Percentiles rank a stretch among this genome's conserved stretches.
phyloP scores from a whole-genome alignment of 2,113 vertebrate species.

The Pseudopipra pipra region DNA sequence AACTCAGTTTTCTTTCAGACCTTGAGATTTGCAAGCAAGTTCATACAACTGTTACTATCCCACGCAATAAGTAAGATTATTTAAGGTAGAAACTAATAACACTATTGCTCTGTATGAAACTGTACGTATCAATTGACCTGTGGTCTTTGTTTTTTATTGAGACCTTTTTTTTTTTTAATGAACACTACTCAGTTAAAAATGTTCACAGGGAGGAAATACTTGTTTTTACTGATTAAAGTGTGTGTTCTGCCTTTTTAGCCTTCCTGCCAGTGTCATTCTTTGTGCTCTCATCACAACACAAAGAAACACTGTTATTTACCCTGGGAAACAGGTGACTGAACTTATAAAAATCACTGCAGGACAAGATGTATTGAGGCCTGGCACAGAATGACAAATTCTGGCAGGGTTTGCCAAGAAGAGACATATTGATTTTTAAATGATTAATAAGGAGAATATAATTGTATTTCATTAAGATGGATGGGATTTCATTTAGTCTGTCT shows the following conservation, averaged over 20 bases:
- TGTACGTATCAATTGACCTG: neutral
- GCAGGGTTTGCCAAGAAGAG: conserved; percentile 91
- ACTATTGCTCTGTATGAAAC: neutral
- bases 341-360: conserved; percentile 92
- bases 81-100: neutral
- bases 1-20: neutral
- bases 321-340: conserved; percentile 96
- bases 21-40: neutral
- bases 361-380: conserved; percentile 93
- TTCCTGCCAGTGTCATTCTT: neutral
- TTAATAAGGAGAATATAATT: conserved; percentile 99
- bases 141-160: neutral
- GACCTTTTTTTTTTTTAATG: neutral
- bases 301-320: conserved; percentile 77
- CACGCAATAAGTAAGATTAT: neutral
- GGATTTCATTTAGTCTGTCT: conserved; percentile 99
- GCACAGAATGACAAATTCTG: conserved; percentile 95
- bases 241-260: conserved; percentile 31
- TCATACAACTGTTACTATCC: neutral
- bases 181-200: conserved; percentile 45
- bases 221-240: conserved; percentile 41
- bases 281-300: conserved; percentile 27
- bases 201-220: neutral
- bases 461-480: conserved; percentile 99
- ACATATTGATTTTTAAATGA: conserved; percentile 99